A percentile compares a stretch with the other conserved stretches of the same genome.
Evolutionary conservation across 2,797 vertebrate genomes (phyloP).

Genomic region (Mastacembelus armatus): DNA sequence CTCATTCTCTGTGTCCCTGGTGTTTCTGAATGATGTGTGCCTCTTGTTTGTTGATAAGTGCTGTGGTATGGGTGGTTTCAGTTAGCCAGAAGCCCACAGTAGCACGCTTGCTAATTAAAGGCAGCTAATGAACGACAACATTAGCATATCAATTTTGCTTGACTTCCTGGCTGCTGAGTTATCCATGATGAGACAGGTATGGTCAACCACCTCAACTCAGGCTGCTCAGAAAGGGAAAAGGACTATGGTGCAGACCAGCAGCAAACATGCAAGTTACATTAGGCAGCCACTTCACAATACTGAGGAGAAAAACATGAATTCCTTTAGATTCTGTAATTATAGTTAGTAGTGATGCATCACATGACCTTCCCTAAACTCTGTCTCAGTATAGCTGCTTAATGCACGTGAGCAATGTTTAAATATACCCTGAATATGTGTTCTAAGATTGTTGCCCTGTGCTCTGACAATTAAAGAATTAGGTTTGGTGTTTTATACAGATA

Average conservation of each 20-base stretch:
- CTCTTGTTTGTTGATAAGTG: conserved; percentile 41
- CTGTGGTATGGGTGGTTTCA: conserved; percentile 35
- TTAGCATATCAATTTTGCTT: conserved; percentile 69
- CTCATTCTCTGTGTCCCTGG: conserved; percentile 14
- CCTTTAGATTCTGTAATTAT: conserved; percentile 2
- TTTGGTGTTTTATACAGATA: conserved; percentile 5
- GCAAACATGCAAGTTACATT: neutral
- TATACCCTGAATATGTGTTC: conserved; percentile 12
- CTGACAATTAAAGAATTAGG: conserved; percentile 18
- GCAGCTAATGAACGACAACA: conserved; percentile 64
- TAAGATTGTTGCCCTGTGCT: conserved; percentile 10
- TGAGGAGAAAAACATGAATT: conserved; percentile 14
- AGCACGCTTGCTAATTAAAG: conserved; percentile 67
- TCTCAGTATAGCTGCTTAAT: conserved; percentile 18
- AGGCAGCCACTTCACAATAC: neutral
- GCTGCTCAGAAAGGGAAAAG: conserved; percentile 3
- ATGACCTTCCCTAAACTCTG: conserved; percentile 22
- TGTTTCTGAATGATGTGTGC: conserved; percentile 24
- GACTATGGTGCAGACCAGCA: neutral
- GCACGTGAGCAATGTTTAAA: conserved; percentile 15
- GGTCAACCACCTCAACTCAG: conserved; percentile 11
- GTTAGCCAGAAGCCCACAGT: conserved; percentile 53
- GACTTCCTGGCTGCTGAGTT: conserved; percentile 26
- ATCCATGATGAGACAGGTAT: conserved; percentile 1
- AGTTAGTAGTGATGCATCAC: conserved; percentile 15